Base-by-base conservation (phyloP, 2,888 invertebrate genomes). In the Melinaea marsaeus region DNA sequence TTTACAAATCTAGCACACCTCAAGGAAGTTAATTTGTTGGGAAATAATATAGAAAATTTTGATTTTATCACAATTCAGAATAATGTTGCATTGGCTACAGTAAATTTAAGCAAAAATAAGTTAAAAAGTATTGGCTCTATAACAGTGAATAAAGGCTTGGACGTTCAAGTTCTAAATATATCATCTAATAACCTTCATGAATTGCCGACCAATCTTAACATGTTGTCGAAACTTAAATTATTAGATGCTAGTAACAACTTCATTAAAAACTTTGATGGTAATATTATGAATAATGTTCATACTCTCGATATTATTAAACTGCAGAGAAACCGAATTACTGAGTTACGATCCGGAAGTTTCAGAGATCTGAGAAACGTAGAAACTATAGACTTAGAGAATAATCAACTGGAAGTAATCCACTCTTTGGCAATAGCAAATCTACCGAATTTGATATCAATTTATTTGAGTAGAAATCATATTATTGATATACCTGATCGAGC, bases 221-320 rank as follows among this genome's bases (percentile, higher is more conserved):
- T 93, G 68, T 86, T 96, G 69, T 91, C 93, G 34, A 92, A 93
- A 69, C 85, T 97, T 22, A 93, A 94, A 79, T 88, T 94, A 62
- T 88, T 97, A 57, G 96, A 97, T 80, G 89, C 96, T 64, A 95
- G 95, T 76, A 93, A 93, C 78, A 97, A 97, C 83, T 92, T 94
- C 68, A 92, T 97, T 48, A 93, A 93, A 72, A 88, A 92, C 63
- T 91, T 96, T 62, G 93, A 94, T 61, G 92, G 94, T 0, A 94
- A 94, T 71, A 92, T 94, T 0, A 88, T 97, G 59, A 93, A 93
- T 67, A 94, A 93, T 69, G 90, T 96, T 76, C 92, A 93, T 47
- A 92, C 94, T 55, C 88, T 97, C 22, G 92, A 92, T 55, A 94
- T 94, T 76, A 91, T 97, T 47, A 94, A 94, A 71, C 86, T 97